Conservation (phyloP, 2,888 invertebrate genomes). For the Boloria selene region DNA sequence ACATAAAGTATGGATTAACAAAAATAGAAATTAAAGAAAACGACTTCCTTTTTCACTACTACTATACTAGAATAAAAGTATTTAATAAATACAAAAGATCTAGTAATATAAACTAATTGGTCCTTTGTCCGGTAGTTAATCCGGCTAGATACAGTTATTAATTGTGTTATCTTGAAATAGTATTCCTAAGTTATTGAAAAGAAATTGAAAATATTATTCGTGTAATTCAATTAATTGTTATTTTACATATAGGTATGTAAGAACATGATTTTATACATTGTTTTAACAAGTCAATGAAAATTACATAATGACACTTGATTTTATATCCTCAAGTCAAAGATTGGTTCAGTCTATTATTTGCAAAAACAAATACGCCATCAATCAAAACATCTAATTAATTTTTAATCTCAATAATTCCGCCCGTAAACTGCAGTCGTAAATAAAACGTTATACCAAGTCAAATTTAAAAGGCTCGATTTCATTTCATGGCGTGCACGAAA, state of each 20-base stretch:
- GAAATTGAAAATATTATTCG: conserved; percentile 17
- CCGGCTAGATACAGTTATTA: conserved; percentile 36
- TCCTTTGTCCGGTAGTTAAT: too few species aligned
- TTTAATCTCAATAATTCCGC: background rate
- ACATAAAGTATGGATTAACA: background rate
- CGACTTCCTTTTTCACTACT: background rate
- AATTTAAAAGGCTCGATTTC: conserved; percentile 35
- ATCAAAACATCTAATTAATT: conserved; percentile 2
- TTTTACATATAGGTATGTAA: background rate
- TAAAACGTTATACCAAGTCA: conserved; percentile 20
- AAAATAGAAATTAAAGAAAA: background rate
- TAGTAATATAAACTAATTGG: conserved; percentile 19
- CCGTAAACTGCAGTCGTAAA: conserved; percentile 8
- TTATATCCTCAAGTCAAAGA: too few species aligned
- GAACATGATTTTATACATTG: too few species aligned
- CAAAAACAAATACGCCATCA: background rate
- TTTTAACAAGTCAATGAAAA: too few species aligned
- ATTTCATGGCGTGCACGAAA: conserved; percentile 41
- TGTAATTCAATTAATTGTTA: conserved; percentile 10
- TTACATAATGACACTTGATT: too few species aligned
- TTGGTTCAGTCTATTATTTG: too few species aligned
- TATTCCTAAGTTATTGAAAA: conserved; percentile 18
- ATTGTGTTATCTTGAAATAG: conserved; percentile 14
- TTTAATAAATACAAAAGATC: conserved; percentile 6
- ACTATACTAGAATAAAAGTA: conserved; percentile 6